A percentile compares a stretch with the other conserved stretches of the same genome.
These are phyloP conservation scores for Ibycter americanus DNA, from an alignment of 2,797 vertebrate species.

Conservation along the genomic window DNA sequence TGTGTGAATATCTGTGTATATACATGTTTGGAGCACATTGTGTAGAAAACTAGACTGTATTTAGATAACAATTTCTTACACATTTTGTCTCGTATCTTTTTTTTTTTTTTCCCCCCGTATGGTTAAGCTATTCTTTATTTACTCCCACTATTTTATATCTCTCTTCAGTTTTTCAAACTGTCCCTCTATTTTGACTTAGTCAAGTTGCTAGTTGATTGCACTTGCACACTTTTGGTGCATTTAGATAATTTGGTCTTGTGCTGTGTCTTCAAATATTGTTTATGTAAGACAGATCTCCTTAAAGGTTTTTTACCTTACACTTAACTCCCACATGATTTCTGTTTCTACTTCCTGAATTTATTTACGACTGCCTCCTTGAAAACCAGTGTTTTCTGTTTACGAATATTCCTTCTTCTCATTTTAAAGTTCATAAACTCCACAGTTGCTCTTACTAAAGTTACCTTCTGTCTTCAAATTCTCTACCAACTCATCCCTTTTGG, in stretches of 20 bases:
- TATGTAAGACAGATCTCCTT: neutral
- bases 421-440: neutral
- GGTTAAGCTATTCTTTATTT: neutral
- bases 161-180: neutral
- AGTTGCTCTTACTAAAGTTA: neutral
- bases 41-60: neutral
- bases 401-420: neutral
- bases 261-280: neutral
- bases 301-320: neutral
- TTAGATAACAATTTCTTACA: neutral
- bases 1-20: neutral
- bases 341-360: neutral
- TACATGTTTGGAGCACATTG: neutral
- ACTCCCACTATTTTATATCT: neutral
- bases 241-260: neutral
- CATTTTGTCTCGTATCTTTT: neutral
- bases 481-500: neutral
- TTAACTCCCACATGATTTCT: neutral
- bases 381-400: neutral
- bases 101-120: neutral
- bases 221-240: neutral
- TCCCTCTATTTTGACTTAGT: neutral
- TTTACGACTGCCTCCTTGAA: neutral
- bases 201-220: neutral
- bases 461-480: neutral